These are phyloP conservation scores for Clarias laeviceps DNA, from an alignment of 2,797 vertebrate genomes.

Conservation along the genomic window DNA sequence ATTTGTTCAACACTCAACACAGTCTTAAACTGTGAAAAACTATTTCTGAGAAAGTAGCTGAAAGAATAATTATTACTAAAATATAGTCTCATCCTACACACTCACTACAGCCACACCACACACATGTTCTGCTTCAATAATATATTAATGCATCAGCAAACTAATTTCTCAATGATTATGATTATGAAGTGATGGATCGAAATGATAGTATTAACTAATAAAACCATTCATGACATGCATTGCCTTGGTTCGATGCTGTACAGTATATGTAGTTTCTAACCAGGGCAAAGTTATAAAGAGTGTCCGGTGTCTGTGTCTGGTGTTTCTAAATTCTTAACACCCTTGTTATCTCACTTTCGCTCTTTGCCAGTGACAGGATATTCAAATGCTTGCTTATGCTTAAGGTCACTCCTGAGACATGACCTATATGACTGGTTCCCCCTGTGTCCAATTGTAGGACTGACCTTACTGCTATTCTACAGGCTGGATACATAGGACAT, in stretches of 20 bases:
- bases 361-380: background rate
- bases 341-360: background rate
- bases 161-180: background rate
- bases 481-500: background rate
- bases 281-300: background rate
- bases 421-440: background rate
- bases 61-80: background rate
- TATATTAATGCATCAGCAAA: background rate
- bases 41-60: background rate
- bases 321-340: slow-evolving; percentile 9
- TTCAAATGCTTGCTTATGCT: background rate
- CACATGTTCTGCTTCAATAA: background rate
- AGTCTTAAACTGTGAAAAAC: background rate
- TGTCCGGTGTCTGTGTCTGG: background rate
- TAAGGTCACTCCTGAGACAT: slow-evolving; percentile 20
- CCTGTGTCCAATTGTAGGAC: slow-evolving; percentile 14
- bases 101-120: background rate
- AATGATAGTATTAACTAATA: background rate
- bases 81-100: background rate
- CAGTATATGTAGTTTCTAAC: background rate
- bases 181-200: slow-evolving; percentile 7
- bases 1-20: too few relatives aligned
- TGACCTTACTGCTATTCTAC: slow-evolving; percentile 8
- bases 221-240: background rate
- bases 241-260: background rate